Base-by-base conservation (phyloP, 1,140 invertebrate genomes). In the Apolygus lucorum region DNA sequence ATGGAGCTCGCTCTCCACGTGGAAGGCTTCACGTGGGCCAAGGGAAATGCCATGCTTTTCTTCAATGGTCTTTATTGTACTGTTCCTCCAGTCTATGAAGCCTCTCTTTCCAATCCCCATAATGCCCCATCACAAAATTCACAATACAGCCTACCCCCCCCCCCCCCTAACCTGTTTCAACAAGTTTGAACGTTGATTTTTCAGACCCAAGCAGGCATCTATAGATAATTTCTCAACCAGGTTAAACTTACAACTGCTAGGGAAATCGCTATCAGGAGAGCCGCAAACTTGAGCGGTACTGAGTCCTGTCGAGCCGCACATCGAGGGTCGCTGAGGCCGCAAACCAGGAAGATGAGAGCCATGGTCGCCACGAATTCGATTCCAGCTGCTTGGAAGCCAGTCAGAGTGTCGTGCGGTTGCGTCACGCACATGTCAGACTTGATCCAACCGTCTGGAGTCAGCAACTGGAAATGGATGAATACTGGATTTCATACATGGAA, bases 301-400 rank as follows among this genome's bases (percentile, higher is more conserved):
- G 85, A 85, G 74, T 88, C 87, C 0, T 74, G 76, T 62, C 80
- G 79, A 49, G 80, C 76, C 27, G 77, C 74, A 71, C 88, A 88
- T 42, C 86, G 79, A 2, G 78, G 76, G 76, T 89, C 87, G 85
- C 85, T 87, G 27, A 85, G 78, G 1, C 82, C 81, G 74, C 87
- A 88, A 69, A 84, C 84, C 28, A 88, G 78, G 2, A 89, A 78
- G 1, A 86, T 79, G 2, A 90, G 75, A 2, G 87, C 79, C 1
- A 77, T 78, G 0, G 86, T 86, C 0, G 83, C 81, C 0, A 87
- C 73, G 34, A 85, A 81, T 75, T 90, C 88, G 11, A 85, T 78
- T 2, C 81, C 70, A 21, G 87, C 75, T 2, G 79, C 85, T 77
- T 84, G 82, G 28, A 69, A 63, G 0, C 49, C 29, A 1, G 67